These are phyloP conservation scores for Eunapius fragilis DNA, from an alignment of 37 sponge, comb jelly and placozoan genomes.

Conservation along the genomic window DNA sequence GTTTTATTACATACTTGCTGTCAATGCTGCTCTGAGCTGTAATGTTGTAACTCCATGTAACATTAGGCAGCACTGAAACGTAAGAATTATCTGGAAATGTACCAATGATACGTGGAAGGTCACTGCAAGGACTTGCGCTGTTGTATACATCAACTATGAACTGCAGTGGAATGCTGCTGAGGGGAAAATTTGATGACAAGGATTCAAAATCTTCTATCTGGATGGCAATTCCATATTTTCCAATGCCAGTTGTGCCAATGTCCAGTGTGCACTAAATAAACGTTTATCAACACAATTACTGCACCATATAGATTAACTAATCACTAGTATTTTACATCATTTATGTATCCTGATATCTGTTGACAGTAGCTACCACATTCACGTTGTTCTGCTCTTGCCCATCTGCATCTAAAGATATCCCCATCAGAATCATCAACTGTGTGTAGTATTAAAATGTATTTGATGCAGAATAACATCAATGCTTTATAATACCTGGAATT, in stretches of 20 bases:
- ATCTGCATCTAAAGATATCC: constrained; percentile 52
- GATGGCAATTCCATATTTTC: constrained; percentile 41
- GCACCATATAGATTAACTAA: too few species aligned
- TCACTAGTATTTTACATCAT: too few species aligned
- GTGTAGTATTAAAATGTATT: too few species aligned
- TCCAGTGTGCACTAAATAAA: constrained; percentile 15
- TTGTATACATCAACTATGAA: constrained; percentile 40
- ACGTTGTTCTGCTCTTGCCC: constrained; percentile 12
- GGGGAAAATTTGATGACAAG: neutral
- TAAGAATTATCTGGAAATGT: constrained; percentile 22
- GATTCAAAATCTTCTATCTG: constrained; percentile 51
- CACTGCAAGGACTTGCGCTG: constrained; percentile 6
- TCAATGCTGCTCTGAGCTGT: too few species aligned
- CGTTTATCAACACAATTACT: constrained; percentile 2
- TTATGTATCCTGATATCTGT: constrained; percentile 12
- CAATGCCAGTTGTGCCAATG: constrained; percentile 27
- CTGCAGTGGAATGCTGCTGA: constrained; percentile 59
- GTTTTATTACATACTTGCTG: too few species aligned
- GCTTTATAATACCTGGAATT: constrained; percentile 30
- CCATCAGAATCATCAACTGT: constrained; percentile 44
- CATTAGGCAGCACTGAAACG: constrained; percentile 17
- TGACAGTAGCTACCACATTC: constrained; percentile 48
- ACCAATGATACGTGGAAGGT: neutral
- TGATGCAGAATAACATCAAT: too few species aligned
- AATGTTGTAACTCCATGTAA: neutral